Conservation (phyloP, 2,113 vertebrate species). For the Tautogolabrus adspersus region DNA sequence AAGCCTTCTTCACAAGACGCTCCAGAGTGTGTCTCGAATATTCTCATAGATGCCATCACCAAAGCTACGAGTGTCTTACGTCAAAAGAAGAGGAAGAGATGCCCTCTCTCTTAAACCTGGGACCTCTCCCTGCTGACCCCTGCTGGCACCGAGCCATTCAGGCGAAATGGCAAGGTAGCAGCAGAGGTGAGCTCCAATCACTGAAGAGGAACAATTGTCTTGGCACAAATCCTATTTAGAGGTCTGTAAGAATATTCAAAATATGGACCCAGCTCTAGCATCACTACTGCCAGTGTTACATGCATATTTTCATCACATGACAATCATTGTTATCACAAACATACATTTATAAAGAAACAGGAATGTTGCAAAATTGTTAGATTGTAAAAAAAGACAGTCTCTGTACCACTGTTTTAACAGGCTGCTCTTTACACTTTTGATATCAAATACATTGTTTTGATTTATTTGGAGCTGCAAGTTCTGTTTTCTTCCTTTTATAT, state of each 20-base stretch:
- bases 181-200: constrained; percentile 16
- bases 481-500: constrained; percentile 6
- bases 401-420: constrained; percentile 52
- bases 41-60: constrained; percentile 63
- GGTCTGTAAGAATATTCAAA: constrained; percentile 11
- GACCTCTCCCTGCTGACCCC: constrained; percentile 10
- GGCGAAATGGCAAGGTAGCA: not conserved
- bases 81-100: constrained; percentile 69
- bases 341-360: constrained; percentile 20
- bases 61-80: constrained; percentile 44
- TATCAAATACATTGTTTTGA: constrained; percentile 14
- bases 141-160: constrained; percentile 7
- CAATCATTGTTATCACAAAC: constrained; percentile 15
- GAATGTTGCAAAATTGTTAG: constrained; percentile 22
- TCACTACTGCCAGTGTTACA: constrained; percentile 29
- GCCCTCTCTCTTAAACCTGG: constrained; percentile 65
- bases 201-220: constrained; percentile 25
- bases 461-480: constrained; percentile 29
- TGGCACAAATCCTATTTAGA: constrained; percentile 19
- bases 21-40: constrained; percentile 63
- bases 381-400: constrained; percentile 30
- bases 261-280: constrained; percentile 31
- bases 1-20: not conserved
- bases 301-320: constrained; percentile 19
- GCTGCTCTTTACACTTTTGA: constrained; percentile 46